Conservation (phyloP, 2,113 vertebrate genomes). For the Alouatta palliata region DNA sequence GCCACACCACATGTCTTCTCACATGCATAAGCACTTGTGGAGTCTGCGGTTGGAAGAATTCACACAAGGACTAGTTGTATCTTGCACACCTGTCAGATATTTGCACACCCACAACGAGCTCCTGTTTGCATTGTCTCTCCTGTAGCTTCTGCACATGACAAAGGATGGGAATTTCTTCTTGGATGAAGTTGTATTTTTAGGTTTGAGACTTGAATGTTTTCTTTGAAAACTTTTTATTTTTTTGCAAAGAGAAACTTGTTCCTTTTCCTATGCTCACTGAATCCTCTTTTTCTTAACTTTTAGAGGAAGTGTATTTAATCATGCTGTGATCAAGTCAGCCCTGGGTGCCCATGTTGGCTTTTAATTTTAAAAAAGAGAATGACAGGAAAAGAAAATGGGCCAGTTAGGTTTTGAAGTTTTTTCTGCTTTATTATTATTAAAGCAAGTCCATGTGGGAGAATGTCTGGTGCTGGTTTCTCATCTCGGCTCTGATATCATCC, state of each 20-base stretch:
- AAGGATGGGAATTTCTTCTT: slow-evolving; percentile 67
- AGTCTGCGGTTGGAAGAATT: not conserved
- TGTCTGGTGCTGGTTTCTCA: not conserved
- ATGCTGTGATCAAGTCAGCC: slow-evolving; percentile 31
- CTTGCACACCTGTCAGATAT: slow-evolving; percentile 49
- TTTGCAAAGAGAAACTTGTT: slow-evolving; percentile 46
- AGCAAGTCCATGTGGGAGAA: not conserved
- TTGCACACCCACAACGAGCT: not conserved
- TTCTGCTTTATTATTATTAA: slow-evolving; percentile 21
- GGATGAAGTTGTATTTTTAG: slow-evolving; percentile 52
- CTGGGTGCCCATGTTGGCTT: not conserved
- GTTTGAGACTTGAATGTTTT: slow-evolving; percentile 50
- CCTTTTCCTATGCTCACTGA: not conserved
- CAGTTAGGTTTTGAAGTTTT: slow-evolving; percentile 43
- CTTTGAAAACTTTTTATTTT: slow-evolving; percentile 60
- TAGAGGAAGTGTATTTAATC: not conserved
- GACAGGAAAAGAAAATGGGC: slow-evolving; percentile 40
- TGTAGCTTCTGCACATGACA: slow-evolving; percentile 58
- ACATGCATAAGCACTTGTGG: accelerated
- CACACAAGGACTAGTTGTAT: not conserved
- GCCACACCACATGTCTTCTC: not conserved
- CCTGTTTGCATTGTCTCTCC: not conserved
- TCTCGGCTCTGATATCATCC: not conserved
- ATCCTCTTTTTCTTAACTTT: not conserved
- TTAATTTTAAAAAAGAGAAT: slow-evolving; percentile 54